Conservation (phyloP, 2,797 vertebrate genomes). For the Rallus crepitans region DNA sequence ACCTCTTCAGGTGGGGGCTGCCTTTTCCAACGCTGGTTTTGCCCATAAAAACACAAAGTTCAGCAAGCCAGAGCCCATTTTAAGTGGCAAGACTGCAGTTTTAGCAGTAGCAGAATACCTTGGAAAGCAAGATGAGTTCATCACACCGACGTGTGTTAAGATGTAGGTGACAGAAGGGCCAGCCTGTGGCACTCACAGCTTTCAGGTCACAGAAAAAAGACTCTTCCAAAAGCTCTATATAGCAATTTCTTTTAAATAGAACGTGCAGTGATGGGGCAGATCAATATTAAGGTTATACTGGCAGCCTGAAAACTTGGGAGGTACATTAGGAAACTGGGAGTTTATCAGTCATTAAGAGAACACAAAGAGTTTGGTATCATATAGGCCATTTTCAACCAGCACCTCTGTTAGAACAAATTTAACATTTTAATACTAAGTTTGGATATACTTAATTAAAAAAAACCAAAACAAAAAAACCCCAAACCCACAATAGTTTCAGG, state of each 20-base stretch:
- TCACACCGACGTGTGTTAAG: neutral
- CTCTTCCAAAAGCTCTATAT: neutral
- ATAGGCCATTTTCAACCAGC: neutral
- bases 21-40: neutral
- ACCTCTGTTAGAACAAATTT: neutral
- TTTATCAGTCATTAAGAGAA: neutral
- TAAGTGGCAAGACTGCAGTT: neutral
- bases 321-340: neutral
- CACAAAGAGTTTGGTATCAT: neutral
- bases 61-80: neutral
- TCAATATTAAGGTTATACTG: neutral
- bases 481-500: neutral
- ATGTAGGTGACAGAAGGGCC: neutral
- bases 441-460: too few relatives aligned
- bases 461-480: too few relatives aligned
- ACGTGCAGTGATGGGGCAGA: neutral
- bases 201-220: neutral
- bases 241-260: neutral
- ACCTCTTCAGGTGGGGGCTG: neutral
- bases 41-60: neutral
- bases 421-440: neutral
- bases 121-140: neutral
- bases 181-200: neutral
- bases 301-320: neutral
- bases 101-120: neutral